Conservation (phyloP, 2,113 vertebrate species). For the Chaetodon auriga region DNA sequence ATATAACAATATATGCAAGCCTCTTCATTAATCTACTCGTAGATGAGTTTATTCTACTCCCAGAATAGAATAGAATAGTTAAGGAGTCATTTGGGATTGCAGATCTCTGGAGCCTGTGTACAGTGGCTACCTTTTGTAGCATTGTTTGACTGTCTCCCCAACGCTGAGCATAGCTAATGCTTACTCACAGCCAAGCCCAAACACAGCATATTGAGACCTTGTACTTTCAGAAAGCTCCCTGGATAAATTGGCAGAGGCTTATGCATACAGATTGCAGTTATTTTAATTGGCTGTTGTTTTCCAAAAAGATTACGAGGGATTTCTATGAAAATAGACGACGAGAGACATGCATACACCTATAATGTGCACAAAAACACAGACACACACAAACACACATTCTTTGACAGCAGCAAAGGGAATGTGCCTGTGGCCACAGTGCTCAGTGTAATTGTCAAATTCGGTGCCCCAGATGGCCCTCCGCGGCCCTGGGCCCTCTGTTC, state of each 20-base stretch:
- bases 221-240: constrained; percentile 37
- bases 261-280: constrained; percentile 62
- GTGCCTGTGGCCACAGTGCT: constrained; percentile 50
- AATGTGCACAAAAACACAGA: background rate
- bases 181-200: constrained; percentile 46
- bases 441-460: constrained; percentile 56
- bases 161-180: constrained; percentile 38
- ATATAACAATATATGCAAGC: constrained; percentile 7
- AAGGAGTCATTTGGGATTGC: constrained; percentile 71
- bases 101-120: constrained; percentile 67
- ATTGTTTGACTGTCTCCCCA: constrained; percentile 27
- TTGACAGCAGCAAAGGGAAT: constrained; percentile 52
- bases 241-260: constrained; percentile 62
- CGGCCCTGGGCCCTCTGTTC: constrained; percentile 59
- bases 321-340: constrained; percentile 46
- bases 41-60: constrained; percentile 70
- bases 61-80: constrained; percentile 65
- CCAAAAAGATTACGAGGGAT: constrained; percentile 53
- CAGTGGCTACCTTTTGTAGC: constrained; percentile 42
- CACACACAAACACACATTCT: constrained; percentile 39
- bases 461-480: constrained; percentile 57
- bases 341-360: constrained; percentile 5
- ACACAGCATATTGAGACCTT: constrained; percentile 42
- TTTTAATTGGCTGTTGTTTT: constrained; percentile 77
- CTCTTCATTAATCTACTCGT: constrained; percentile 61